Percentiles rank a stretch among this genome's conserved stretches.
Conservation (phyloP, 2,113 vertebrate species). For the Malurus cyaneus region DNA sequence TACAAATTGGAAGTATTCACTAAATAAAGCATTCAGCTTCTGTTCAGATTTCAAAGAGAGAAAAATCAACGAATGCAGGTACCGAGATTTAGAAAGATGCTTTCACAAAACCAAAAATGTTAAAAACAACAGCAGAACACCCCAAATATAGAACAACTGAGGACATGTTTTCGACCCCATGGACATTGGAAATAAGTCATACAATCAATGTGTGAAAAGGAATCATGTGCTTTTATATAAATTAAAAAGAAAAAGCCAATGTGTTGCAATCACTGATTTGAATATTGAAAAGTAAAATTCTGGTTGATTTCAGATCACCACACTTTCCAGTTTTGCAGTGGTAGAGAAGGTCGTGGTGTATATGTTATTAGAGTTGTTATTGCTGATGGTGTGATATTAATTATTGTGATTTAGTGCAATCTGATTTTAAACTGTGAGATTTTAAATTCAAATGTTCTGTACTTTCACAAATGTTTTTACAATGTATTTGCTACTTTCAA, state of each 20-base stretch:
- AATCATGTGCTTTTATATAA: neutral
- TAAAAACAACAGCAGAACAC: neutral
- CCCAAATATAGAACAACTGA: neutral
- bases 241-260: neutral
- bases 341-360: neutral
- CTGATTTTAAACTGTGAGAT: neutral
- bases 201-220: neutral
- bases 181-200: neutral
- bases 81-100: neutral
- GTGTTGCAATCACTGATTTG: neutral
- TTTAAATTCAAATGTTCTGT: neutral
- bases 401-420: neutral
- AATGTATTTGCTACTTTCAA: neutral
- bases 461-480: neutral
- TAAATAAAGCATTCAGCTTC: neutral
- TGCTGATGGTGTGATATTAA: neutral
- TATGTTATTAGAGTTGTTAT: neutral
- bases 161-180: neutral
- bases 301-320: neutral
- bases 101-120: neutral
- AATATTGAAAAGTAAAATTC: neutral
- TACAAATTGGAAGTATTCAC: neutral
- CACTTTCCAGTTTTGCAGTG: neutral
- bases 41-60: neutral
- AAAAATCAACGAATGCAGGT: neutral